Evolutionary conservation across 2,113 vertebrate species (phyloP).

Genomic region (Heloderma charlesbogerti): DNA sequence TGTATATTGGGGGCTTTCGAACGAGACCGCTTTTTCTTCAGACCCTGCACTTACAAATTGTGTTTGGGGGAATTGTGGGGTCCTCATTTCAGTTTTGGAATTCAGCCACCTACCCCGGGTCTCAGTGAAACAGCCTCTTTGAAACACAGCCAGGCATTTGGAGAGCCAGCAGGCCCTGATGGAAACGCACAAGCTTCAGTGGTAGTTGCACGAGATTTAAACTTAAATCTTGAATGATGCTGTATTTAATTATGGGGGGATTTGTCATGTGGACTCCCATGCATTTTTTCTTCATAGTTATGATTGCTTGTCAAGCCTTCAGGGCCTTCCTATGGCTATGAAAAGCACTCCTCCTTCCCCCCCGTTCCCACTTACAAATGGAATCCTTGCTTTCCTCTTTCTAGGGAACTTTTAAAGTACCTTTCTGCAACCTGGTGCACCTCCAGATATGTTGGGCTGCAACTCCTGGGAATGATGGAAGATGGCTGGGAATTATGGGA

Average conservation of each 20-base stretch:
- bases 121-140: constrained; percentile 40
- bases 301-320: background rate
- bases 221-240: background rate
- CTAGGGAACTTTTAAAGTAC: background rate
- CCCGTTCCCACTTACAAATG: background rate
- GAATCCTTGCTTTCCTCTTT: background rate
- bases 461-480: too few relatives aligned
- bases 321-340: background rate
- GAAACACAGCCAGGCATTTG: background rate
- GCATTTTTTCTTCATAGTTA: background rate
- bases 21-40: constrained; percentile 76
- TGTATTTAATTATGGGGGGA: background rate
- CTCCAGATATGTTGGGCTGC: too few relatives aligned
- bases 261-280: background rate
- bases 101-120: background rate
- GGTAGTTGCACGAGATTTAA: constrained; percentile 9
- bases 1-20: constrained; percentile 74
- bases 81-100: constrained; percentile 32
- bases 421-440: too few relatives aligned
- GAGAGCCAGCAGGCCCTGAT: background rate
- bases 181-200: constrained; percentile 1
- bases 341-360: background rate
- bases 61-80: background rate
- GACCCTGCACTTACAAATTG: constrained; percentile 52
- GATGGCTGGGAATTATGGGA: too few relatives aligned